Conservation (phyloP, 1,140 invertebrate genomes). For the Cryptotermes secundus region DNA sequence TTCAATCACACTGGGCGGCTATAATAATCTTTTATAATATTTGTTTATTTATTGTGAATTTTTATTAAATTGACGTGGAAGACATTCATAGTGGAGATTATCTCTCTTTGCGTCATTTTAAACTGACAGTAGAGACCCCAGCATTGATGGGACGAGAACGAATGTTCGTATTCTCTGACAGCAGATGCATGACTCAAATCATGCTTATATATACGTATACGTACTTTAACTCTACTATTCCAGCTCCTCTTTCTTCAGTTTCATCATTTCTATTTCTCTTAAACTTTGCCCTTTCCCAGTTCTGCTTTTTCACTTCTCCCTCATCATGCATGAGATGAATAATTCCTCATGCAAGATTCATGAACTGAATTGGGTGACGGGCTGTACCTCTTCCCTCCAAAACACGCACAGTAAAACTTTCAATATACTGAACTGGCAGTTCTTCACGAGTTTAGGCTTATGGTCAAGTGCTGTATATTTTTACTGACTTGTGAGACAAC, state of each 20-base stretch:
- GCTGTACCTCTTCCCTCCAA: too few species aligned
- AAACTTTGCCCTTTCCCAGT: neutral
- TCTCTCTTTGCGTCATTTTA: neutral
- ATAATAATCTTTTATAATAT: too few species aligned
- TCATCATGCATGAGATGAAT: neutral
- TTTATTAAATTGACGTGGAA: neutral
- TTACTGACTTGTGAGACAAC: too few species aligned
- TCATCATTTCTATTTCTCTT: neutral
- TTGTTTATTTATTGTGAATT: neutral
- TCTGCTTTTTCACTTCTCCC: too few species aligned
- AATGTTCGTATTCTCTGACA: neutral
- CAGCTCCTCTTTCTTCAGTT: neutral
- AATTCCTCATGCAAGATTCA: neutral
- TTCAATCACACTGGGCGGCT: too few species aligned
- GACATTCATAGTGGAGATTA: neutral
- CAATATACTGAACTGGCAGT: too few species aligned
- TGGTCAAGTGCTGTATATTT: too few species aligned
- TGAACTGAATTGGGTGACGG: neutral
- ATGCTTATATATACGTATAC: neutral
- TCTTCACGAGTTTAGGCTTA: too few species aligned
- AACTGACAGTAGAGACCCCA: neutral
- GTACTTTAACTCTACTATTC: neutral
- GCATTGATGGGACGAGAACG: neutral
- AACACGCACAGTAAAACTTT: neutral
- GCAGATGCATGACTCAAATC: neutral